A percentile compares a stretch with the other conserved stretches of the same genome.
These are phyloP conservation scores for Xestia sexstrigata DNA, from an alignment of 2,888 invertebrate genomes.

Conservation along the genomic window DNA sequence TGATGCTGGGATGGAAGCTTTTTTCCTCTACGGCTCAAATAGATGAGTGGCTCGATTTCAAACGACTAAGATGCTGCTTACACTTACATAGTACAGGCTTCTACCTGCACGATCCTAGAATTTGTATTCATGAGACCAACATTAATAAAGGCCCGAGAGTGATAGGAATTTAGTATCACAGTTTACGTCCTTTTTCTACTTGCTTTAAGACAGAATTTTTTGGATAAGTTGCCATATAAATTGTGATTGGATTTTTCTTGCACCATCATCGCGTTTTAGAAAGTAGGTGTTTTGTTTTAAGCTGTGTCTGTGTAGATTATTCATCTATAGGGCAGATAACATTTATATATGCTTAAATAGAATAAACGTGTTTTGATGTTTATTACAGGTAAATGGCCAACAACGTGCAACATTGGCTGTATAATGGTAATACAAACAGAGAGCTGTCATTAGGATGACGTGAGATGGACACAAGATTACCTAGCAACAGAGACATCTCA, in stretches of 20 bases:
- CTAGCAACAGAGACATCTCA: neutral
- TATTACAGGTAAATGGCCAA: neutral
- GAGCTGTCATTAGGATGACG: no score
- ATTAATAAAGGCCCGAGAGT: slow-evolving; percentile 6
- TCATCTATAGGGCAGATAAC: neutral
- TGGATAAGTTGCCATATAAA: neutral
- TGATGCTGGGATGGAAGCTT: neutral
- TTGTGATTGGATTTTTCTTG: neutral
- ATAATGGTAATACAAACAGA: neutral
- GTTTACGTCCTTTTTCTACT: neutral
- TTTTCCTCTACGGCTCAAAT: neutral
- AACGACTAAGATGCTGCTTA: neutral
- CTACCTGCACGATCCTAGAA: neutral
- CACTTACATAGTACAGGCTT: neutral
- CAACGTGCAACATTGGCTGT: neutral
- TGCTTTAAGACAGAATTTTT: neutral
- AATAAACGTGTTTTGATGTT: neutral
- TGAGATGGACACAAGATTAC: slow-evolving; percentile 14
- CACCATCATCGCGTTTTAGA: neutral
- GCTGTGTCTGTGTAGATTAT: neutral
- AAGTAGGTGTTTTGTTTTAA: neutral
- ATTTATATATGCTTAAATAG: neutral
- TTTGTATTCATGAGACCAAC: slow-evolving; percentile 25
- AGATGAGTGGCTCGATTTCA: neutral
- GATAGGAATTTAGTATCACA: slow-evolving; percentile 20